Percentiles rank a stretch among this genome's conserved stretches.
Conservation (phyloP, 2,113 vertebrate genomes). For the Aspidoscelis tigris region DNA sequence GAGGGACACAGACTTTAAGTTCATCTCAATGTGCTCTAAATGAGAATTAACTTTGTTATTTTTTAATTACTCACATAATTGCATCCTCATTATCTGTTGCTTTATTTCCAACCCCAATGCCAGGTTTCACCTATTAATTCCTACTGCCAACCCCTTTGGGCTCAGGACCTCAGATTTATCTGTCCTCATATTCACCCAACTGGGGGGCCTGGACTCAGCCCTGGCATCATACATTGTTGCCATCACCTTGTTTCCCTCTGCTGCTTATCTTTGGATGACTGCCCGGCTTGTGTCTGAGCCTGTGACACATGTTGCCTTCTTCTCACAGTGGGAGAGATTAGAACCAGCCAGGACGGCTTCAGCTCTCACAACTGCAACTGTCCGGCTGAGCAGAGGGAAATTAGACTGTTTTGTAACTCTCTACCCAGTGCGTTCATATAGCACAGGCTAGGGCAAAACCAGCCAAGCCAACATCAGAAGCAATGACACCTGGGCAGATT, state of each 20-base stretch:
- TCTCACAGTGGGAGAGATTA: constrained; percentile 54
- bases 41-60: background rate
- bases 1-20: no score
- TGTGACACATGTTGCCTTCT: constrained; percentile 55
- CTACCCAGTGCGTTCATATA: background rate
- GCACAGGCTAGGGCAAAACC: background rate
- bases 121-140: background rate
- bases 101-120: background rate
- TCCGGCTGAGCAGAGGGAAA: constrained; percentile 40
- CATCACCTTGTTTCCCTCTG: constrained; percentile 20
- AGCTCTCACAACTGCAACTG: constrained; percentile 3
- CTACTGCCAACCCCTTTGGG: background rate
- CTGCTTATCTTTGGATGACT: constrained; percentile 55
- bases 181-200: background rate
- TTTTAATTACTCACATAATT: background rate
- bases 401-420: constrained; percentile 27
- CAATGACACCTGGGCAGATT: constrained; percentile 23
- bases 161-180: background rate
- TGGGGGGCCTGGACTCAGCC: background rate
- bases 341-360: constrained; percentile 25
- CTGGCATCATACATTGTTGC: constrained; percentile 5
- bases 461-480: background rate
- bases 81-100: background rate
- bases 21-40: background rate
- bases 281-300: constrained; percentile 41